A percentile compares a stretch with the other conserved stretches of the same genome.
Conservation (phyloP, 2,888 invertebrate species). For the Drosophila macrospina region DNA sequence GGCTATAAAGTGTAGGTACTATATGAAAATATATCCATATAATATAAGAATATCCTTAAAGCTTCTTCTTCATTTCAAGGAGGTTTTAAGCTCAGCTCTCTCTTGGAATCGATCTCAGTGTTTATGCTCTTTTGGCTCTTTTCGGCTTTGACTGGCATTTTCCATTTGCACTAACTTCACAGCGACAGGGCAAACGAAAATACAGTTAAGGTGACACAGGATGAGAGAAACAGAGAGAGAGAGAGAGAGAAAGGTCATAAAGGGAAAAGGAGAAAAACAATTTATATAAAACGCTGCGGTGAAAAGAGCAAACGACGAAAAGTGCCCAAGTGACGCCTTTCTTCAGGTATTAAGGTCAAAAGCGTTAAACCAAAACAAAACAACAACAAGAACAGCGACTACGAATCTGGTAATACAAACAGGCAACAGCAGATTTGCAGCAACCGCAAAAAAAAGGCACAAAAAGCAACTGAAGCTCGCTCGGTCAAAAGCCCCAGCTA, state of each 20-base stretch:
- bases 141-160: conserved; percentile 65
- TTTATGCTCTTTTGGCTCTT: not conserved
- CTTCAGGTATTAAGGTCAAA: conserved; percentile 78
- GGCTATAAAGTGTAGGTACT: too few species aligned
- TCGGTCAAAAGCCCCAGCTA: conserved; percentile 22
- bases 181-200: conserved; percentile 17
- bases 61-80: not conserved
- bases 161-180: conserved; percentile 65
- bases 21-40: too few species aligned
- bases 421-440: conserved; percentile 71
- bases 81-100: not conserved
- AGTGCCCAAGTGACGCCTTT: conserved; percentile 73
- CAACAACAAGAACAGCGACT: conserved; percentile 32
- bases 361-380: conserved; percentile 74
- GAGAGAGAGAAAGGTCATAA: not conserved
- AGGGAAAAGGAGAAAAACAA: conserved; percentile 30
- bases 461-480: conserved; percentile 27
- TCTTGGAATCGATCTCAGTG: not conserved
- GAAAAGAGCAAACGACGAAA: conserved; percentile 21
- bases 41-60: not conserved
- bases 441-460: conserved; percentile 66
- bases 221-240: not conserved
- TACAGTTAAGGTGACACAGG: not conserved
- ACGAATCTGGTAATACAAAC: conserved; percentile 56
- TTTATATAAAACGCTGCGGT: conserved; percentile 37